Percentiles rank a stretch among this genome's conserved stretches.
Conservation (phyloP, 2,888 invertebrate species). For the Bembecia ichneumoniformis region DNA sequence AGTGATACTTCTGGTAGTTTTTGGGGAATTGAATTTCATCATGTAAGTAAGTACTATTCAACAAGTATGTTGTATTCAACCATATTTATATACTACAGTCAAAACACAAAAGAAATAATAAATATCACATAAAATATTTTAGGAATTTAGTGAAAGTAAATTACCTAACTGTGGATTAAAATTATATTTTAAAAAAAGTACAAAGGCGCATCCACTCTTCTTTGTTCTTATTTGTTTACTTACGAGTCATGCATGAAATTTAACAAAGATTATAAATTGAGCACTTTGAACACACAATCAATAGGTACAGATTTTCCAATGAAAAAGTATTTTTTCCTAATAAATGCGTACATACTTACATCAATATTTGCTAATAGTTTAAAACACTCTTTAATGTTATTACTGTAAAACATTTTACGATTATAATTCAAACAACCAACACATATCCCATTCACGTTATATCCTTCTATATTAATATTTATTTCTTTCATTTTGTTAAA, state of each 20-base stretch:
- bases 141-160: background rate
- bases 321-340: too few relatives aligned
- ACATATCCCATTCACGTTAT: slow-evolving; percentile 63
- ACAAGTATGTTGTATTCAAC: too few relatives aligned
- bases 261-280: too few relatives aligned
- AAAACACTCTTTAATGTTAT: slow-evolving; percentile 41
- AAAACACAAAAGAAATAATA: background rate
- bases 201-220: background rate
- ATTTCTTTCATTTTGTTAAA: slow-evolving; percentile 47
- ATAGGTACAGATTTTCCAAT: too few relatives aligned
- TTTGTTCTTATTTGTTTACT: background rate
- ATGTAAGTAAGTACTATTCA: too few relatives aligned
- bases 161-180: background rate
- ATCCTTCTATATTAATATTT: slow-evolving; percentile 63
- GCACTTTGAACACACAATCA: too few relatives aligned
- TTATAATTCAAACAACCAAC: slow-evolving; percentile 60
- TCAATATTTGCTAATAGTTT: slow-evolving; percentile 50
- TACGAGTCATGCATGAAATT: background rate
- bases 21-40: too few relatives aligned
- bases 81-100: too few relatives aligned
- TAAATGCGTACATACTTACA: slow-evolving; percentile 29
- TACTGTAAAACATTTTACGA: slow-evolving; percentile 49
- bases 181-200: background rate
- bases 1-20: too few relatives aligned
- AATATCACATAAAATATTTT: too few relatives aligned